Percentiles rank a stretch among this genome's conserved stretches.
These are phyloP conservation scores for Atherinomorus stipes DNA, from an alignment of 2,113 vertebrate species.

Conservation along the genomic window DNA sequence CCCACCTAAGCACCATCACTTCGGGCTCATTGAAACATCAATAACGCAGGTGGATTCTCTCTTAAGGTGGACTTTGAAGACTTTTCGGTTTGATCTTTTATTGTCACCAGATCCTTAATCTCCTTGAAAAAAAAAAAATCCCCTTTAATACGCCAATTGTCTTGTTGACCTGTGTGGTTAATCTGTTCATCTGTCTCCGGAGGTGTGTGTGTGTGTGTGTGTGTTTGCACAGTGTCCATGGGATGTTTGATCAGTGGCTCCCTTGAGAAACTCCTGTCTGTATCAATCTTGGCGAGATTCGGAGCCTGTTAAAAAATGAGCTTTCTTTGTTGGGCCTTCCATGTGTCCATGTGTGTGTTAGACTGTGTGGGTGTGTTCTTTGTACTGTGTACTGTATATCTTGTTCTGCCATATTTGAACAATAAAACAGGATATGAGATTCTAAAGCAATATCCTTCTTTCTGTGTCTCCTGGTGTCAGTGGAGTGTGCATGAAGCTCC, in stretches of 20 bases:
- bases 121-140: conserved; percentile 53
- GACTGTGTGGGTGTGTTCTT: conserved; percentile 49
- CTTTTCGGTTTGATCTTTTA: conserved; percentile 51
- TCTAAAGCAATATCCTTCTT: conserved; percentile 59
- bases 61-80: conserved; percentile 59
- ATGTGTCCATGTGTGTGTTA: conserved; percentile 37
- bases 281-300: conserved; percentile 27
- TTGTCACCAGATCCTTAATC: conserved; percentile 78
- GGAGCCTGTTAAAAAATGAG: conserved; percentile 18
- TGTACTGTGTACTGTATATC: conserved; percentile 63
- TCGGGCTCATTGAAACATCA: conserved; percentile 17
- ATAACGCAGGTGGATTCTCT: conserved; percentile 42
- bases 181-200: conserved; percentile 25
- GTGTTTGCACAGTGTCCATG: neutral
- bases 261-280: conserved; percentile 47
- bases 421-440: conserved; percentile 79
- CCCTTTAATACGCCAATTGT: conserved; percentile 75
- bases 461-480: conserved; percentile 29
- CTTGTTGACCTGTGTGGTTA: conserved; percentile 37
- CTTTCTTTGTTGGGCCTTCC: conserved; percentile 55
- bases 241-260: conserved; percentile 55
- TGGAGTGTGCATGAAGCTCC: neutral
- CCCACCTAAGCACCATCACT: conserved; percentile 29
- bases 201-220: conserved; percentile 17
- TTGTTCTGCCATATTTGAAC: conserved; percentile 73